These are phyloP conservation scores for Mesaphorura yosii DNA, from an alignment of 1,140 invertebrate genomes.

Conservation along the genomic window DNA sequence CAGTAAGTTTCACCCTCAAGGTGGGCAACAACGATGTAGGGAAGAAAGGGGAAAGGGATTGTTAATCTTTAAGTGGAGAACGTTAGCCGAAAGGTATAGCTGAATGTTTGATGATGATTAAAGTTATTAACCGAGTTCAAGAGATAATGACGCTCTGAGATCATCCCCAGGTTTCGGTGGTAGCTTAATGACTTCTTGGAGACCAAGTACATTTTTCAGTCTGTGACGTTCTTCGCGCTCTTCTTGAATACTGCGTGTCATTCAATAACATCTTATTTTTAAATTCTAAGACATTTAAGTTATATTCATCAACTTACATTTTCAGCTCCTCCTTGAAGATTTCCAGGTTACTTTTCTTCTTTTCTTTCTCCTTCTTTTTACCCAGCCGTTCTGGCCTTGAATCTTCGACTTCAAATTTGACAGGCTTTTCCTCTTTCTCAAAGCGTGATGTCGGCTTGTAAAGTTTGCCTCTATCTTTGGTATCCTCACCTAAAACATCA, in stretches of 20 bases:
- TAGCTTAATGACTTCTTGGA: conserved; percentile 33
- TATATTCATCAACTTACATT: conserved; percentile 48
- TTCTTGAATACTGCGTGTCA: conserved; percentile 69
- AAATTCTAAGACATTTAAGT: background rate
- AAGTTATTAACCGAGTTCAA: conserved; percentile 31
- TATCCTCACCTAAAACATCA: conserved; percentile 60
- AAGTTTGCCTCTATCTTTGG: conserved; percentile 75
- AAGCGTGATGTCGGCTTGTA: conserved; percentile 85
- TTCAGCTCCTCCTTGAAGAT: conserved; percentile 90
- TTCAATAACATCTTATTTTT: too few relatives aligned
- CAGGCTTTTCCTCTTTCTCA: conserved; percentile 36
- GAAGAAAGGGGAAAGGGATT: background rate
- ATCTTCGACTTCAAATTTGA: conserved; percentile 16
- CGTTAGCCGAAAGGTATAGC: too few relatives aligned
- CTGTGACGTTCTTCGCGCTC: conserved; percentile 88
- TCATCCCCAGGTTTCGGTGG: conserved; percentile 33
- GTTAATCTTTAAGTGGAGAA: too few relatives aligned
- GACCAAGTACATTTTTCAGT: conserved; percentile 43
- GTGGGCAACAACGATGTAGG: too few relatives aligned
- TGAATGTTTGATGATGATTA: conserved; percentile 10
- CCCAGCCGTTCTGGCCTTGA: conserved; percentile 46
- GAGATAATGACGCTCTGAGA: conserved; percentile 28
- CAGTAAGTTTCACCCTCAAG: too few relatives aligned
- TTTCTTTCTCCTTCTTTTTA: conserved; percentile 69
- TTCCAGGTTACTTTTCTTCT: conserved; percentile 95